Base-by-base conservation (phyloP, 1,140 invertebrate species). In the Philopotamus ludificatus region DNA sequence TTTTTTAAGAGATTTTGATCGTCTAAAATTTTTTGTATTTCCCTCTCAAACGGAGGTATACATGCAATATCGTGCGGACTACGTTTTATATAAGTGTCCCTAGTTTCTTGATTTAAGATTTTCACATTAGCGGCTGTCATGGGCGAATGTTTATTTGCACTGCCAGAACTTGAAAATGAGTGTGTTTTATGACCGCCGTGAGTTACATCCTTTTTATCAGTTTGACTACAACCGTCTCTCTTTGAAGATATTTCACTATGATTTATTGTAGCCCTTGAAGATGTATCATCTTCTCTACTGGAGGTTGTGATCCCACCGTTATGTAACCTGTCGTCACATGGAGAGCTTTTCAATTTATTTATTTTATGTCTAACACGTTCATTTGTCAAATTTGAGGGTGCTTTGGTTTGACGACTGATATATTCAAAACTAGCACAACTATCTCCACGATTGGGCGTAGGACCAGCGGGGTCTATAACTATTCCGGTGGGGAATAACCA, bases 11-110 rank as follows among this genome's bases (percentile, higher is more conserved):
- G 73, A 75, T 85, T 86, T 73, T 87, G 86, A 71, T 89, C 86
- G 71, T 89, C 88, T 45, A 89, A 77, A 63, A 89, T 78, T 74
- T 87, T 86, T 76, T 89, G 86, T 65, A 89, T 87, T 73, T 89
- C 87, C 71, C 86, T 82, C 76, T 89, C 87, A 71, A 88, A 88
- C 3, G 86, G 87, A 42, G 83, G 84, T 44, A 80, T 76, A 68
- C 78, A 80, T 1, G 78, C 79, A 26, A 80, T 76, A 68, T 80
- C 79, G 1, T 75, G 73, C 0, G 79, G 79, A 71, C 79, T 80
- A 12, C 79, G 71, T 53, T 80, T 80, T 4, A 78, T 76, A 64
- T 77, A 81, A 23, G 73, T 74, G 61, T 80, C 79, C 41, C 80
- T 76, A 2, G 74, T 73, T 60, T 81, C 80, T 55, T 81, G 76